phyloP scores from a whole-genome alignment of 2,113 vertebrate species.

The Camelus bactrianus region DNA sequence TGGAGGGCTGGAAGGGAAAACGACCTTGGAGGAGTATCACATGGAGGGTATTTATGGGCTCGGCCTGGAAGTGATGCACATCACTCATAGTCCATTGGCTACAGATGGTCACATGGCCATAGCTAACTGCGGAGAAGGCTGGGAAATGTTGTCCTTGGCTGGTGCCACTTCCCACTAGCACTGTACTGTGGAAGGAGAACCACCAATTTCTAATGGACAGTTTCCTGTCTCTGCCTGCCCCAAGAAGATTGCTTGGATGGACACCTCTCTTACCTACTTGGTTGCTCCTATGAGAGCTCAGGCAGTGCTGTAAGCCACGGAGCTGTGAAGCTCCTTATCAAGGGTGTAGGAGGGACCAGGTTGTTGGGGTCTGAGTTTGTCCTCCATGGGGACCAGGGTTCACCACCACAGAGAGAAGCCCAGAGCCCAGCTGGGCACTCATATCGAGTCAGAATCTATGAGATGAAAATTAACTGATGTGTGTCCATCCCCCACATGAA shows the following conservation, averaged over 20 bases:
- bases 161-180: neutral
- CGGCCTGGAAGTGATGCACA: neutral
- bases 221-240: neutral
- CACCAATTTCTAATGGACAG: neutral
- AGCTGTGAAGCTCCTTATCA: neutral
- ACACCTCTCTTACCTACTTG: neutral
- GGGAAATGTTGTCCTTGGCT: neutral
- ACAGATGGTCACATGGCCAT: neutral
- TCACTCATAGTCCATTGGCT: neutral
- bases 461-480: neutral
- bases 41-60: neutral
- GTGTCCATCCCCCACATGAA: neutral
- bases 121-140: neutral
- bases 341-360: neutral
- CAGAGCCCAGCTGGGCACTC: neutral
- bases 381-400: neutral
- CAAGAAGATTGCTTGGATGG: neutral
- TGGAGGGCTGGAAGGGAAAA: neutral
- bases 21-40: rapidly evolving
- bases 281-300: neutral
- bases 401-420: neutral
- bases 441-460: neutral
- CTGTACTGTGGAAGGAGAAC: neutral
- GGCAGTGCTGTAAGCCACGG: neutral
- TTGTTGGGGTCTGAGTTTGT: neutral